These are phyloP conservation scores for Euleptes europaea DNA, from an alignment of 2,113 vertebrate species.

Conservation along the genomic window DNA sequence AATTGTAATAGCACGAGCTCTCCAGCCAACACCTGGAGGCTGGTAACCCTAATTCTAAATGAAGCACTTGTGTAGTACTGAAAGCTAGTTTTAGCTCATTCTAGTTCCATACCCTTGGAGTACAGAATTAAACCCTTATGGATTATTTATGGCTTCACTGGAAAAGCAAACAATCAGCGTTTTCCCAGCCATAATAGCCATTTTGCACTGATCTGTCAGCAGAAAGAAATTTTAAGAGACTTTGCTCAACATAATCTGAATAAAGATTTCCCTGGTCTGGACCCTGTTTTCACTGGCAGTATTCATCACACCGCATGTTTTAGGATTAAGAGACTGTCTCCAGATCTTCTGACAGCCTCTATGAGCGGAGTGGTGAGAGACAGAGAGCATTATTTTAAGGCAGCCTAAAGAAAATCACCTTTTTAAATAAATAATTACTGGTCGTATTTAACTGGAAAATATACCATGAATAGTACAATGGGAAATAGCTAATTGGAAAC, in stretches of 20 bases:
- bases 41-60: too few relatives aligned
- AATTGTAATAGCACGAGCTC: too few relatives aligned
- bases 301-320: not conserved
- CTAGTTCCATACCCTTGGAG: too few relatives aligned
- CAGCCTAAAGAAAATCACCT: not conserved
- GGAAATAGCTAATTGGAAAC: not conserved
- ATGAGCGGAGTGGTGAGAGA: not conserved
- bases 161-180: not conserved
- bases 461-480: not conserved
- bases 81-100: too few relatives aligned
- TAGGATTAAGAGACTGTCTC: not conserved
- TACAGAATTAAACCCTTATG: too few relatives aligned
- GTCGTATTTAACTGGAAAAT: not conserved
- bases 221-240: not conserved
- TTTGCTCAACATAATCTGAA: not conserved
- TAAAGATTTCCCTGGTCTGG: not conserved
- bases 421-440: not conserved
- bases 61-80: too few relatives aligned
- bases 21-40: too few relatives aligned
- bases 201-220: not conserved
- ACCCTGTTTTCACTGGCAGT: not conserved
- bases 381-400: not conserved
- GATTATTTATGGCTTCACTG: not conserved
- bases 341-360: not conserved
- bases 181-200: not conserved